Evolutionary conservation across 2,797 vertebrate genomes (phyloP).

Genomic region (Hoplostethus mediterraneus): DNA sequence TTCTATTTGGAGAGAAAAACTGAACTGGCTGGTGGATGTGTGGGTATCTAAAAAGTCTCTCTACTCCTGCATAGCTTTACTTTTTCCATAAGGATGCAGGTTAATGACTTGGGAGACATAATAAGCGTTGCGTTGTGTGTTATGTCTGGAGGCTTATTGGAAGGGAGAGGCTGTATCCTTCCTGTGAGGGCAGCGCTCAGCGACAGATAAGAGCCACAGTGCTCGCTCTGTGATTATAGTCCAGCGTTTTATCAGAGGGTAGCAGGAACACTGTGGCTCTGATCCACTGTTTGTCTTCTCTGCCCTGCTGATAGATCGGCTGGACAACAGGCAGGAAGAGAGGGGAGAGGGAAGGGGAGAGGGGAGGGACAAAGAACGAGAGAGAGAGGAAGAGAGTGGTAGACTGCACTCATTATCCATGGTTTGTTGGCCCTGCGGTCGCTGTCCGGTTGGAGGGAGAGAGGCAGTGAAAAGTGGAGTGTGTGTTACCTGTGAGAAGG

Average conservation of each 20-base stretch:
- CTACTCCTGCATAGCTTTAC: neutral
- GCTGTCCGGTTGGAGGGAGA: constrained; percentile 8
- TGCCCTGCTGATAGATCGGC: constrained; percentile 65
- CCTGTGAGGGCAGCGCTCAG: constrained; percentile 62
- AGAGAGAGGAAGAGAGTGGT: neutral
- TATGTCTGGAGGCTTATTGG: constrained; percentile 67
- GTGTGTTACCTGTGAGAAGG: neutral
- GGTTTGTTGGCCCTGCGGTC: constrained; percentile 47
- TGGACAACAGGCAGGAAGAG: constrained; percentile 57
- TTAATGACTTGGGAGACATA: constrained; percentile 20
- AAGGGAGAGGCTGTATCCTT: constrained; percentile 80
- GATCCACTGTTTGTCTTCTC: constrained; percentile 63
- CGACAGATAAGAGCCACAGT: constrained; percentile 58
- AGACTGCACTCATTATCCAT: constrained; percentile 11
- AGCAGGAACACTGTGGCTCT: constrained; percentile 52
- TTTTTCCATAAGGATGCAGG: neutral
- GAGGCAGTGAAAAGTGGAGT: neutral
- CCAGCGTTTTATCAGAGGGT: constrained; percentile 52
- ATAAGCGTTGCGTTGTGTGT: constrained; percentile 42
- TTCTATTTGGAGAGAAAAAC: no score
- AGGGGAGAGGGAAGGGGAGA: constrained; percentile 6
- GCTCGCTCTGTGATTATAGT: constrained; percentile 53
- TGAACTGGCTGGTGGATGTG: no score
- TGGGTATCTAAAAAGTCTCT: no score
- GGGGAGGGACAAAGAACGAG: neutral